These are phyloP conservation scores for Boloria selene DNA, from an alignment of 2,888 invertebrate species.

Conservation along the genomic window DNA sequence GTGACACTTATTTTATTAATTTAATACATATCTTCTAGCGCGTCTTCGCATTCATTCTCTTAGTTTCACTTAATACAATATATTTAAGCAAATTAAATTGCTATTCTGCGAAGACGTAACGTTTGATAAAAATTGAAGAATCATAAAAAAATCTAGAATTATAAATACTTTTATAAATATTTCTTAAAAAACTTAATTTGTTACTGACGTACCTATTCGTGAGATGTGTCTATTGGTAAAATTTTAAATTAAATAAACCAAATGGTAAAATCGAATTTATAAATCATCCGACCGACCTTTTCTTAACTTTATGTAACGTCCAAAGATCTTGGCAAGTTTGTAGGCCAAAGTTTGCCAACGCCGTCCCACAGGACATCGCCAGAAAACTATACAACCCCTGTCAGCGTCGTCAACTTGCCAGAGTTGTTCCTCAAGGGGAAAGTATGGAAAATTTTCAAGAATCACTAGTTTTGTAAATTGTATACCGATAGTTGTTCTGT, in stretches of 20 bases:
- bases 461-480: conserved; percentile 45
- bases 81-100: too few species aligned
- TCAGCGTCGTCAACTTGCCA: conserved; percentile 41
- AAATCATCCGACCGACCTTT: conserved; percentile 24
- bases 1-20: too few species aligned
- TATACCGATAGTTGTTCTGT: conserved; percentile 51
- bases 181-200: not conserved
- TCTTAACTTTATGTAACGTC: conserved; percentile 23
- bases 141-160: too few species aligned
- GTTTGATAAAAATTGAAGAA: too few species aligned
- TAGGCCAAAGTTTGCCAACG: conserved; percentile 29
- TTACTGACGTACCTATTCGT: not conserved
- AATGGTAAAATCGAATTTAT: conserved; percentile 27
- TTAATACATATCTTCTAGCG: too few species aligned
- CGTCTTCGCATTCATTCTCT: too few species aligned
- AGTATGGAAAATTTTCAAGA: conserved; percentile 34
- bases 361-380: conserved; percentile 22
- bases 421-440: conserved; percentile 35
- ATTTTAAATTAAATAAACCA: not conserved
- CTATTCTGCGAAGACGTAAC: too few species aligned
- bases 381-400: conserved; percentile 38
- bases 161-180: too few species aligned
- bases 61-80: too few species aligned
- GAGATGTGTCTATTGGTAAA: not conserved
- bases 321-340: conserved; percentile 30